Base-by-base conservation (phyloP, 2,888 invertebrate genomes). In the Rhagium mordax region DNA sequence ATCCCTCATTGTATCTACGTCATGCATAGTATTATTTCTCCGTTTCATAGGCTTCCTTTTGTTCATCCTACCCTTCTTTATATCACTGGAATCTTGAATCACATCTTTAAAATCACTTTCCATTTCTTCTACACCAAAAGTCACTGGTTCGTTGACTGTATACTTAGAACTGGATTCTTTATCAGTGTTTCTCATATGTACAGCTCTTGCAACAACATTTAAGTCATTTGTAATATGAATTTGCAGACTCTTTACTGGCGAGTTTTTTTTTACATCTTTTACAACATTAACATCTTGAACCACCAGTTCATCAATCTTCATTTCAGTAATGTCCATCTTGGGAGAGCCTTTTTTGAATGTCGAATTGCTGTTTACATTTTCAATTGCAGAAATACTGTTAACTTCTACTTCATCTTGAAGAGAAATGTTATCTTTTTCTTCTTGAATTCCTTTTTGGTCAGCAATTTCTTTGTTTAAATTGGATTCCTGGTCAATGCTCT, bases 31-130 rank as follows among this genome's bases (percentile, higher is more conserved):
- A 7, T 0, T 7, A 20, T 20, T 2, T 51, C 16, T 18, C 1
- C 8, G 8, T 51, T 51, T 51, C 8, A 18, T 8, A 51, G 15
- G 13, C n/a, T 21, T 21, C 27, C n/a, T 55, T 55, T 21, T 24
- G 7, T 7, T 7, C n/a, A 47, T 48, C 55, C 33, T 69, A 41
- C 5, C 13, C n/a, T 64, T 47, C 29, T 24, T 61, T 62, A 27
- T 48, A 10, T n/a, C 10, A 18, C 33, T 20, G 24, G 29, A 21
- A 18, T 47, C 47, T 47, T 70, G 55, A 51, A 53, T 48, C 13
- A 24, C 33, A 53, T 69, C 51, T 51, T 41, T 2, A 41, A 69
- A 21, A 47, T 47, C 53, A 62, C 18, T 62, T 8, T 57, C n/a
- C 10, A 68, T 29, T 57, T 27, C 15, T 16, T 5, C 49, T 27